These are phyloP conservation scores for Neomicropteryx cornuta DNA, from an alignment of 1,140 invertebrate genomes.

Conservation along the genomic window DNA sequence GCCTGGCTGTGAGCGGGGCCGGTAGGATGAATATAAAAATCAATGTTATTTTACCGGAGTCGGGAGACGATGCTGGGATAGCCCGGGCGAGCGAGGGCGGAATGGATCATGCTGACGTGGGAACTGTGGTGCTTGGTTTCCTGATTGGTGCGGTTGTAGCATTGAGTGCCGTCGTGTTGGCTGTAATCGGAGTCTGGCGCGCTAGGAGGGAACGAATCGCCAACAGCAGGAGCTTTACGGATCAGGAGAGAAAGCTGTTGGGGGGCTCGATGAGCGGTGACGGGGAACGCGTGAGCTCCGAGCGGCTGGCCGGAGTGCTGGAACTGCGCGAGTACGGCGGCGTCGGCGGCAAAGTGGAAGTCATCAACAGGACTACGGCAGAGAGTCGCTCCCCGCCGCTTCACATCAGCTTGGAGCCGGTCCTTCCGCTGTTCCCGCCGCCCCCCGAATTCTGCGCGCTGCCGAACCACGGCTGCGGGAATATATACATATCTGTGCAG, in stretches of 20 bases:
- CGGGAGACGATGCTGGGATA: too few species aligned
- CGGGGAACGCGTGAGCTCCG: conserved; percentile 45
- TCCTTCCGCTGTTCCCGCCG: conserved; percentile 28
- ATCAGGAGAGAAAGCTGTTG: conserved; percentile 64
- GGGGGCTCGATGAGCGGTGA: conserved; percentile 51
- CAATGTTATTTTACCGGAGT: too few species aligned
- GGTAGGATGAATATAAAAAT: conserved; percentile 53
- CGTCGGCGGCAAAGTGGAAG: conserved; percentile 33
- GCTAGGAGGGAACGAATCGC: conserved; percentile 51
- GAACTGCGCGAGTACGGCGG: conserved; percentile 25
- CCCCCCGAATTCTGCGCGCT: conserved; percentile 15
- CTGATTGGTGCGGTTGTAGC: conserved; percentile 40
- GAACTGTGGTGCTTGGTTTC: conserved; percentile 44
- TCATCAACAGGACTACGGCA: conserved; percentile 70
- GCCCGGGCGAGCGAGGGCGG: too few species aligned
- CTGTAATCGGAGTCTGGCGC: conserved; percentile 35
- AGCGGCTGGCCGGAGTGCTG: conserved; percentile 38
- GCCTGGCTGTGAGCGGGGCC: conserved; percentile 62
- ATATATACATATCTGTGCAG: conserved; percentile 65
- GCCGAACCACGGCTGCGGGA: conserved; percentile 38
- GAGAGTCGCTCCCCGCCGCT: conserved; percentile 43
- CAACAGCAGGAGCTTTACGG: conserved; percentile 58
- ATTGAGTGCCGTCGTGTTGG: conserved; percentile 36
- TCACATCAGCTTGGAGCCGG: conserved; percentile 13
- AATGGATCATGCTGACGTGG: conserved; percentile 45